Base-by-base conservation (phyloP, 1,140 invertebrate species). In the Lordiphosa stackelbergi region DNA sequence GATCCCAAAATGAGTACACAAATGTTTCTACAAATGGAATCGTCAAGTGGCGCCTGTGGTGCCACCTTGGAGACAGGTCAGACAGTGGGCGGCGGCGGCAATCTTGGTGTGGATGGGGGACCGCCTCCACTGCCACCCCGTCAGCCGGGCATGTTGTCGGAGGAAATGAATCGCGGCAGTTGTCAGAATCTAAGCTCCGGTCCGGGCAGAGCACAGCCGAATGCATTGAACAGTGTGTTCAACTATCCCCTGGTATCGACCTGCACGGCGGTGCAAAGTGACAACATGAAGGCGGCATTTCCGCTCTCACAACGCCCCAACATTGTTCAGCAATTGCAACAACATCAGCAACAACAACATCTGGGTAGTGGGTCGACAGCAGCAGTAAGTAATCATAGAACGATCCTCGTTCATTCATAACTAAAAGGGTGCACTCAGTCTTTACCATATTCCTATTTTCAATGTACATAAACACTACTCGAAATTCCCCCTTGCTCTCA, bases 311-410 rank as follows among this genome's bases (percentile, higher is more conserved):
- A 92, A 89, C 79, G 90, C 89, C 84, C 85, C 89, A 65, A 91
- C 89, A 49, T 91, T 89, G 84, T 89, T 73, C 53, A 90, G 86
- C 56, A 90, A 89, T 61, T 87, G 88, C 49, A 89, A 85, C 73
- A 88, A 79, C 59, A 86, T 88, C 61, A 74, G 85, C 73, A 68
- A n/a, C 69, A 64, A 24, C 75, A 79, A 10, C 74, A 63, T 40
- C 70, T 71, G 40, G 62, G 35, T 66, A 69, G 59, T 77, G 52
- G 59, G 54, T 40, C 73, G 51, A 71, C 65, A 60, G 69, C 60
- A 61, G 69, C 63, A 61, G 72, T 84, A 85, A 84, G 70, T 85
- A 73, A 55, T 41, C 34, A 61, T 54, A 46, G 52, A 69, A 6
- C 24, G 45, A 37, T 45, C 34, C 31, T 51, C 45, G 31, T 43